Evolutionary conservation across 1,140 invertebrate genomes (phyloP).

Genomic region (Cotesia typhae): DNA sequence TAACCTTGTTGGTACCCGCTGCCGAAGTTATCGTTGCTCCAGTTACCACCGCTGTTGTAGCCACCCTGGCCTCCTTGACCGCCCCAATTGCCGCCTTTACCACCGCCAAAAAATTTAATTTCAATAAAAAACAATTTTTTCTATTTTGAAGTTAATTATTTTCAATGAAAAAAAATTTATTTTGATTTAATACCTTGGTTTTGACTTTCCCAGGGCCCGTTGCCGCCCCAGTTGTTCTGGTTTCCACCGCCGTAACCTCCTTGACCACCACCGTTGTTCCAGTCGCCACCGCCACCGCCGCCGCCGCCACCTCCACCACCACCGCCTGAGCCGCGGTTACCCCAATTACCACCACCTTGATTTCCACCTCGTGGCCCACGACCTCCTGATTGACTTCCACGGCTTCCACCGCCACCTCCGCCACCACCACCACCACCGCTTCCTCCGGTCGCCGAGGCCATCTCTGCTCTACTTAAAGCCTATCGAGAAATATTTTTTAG

Average conservation of each 20-base stretch:
- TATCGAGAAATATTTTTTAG: slow-evolving; percentile 29
- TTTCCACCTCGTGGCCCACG: slow-evolving; percentile 54
- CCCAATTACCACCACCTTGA: slow-evolving; percentile 52
- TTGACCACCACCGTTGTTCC: slow-evolving; percentile 65
- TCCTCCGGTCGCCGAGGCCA: slow-evolving; percentile 58
- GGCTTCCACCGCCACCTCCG: slow-evolving; percentile 55
- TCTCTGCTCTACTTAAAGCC: slow-evolving; percentile 61
- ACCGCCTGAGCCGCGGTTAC: slow-evolving; percentile 54
- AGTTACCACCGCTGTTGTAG: slow-evolving; percentile 68
- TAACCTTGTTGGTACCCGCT: slow-evolving; percentile 80
- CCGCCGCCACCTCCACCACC: slow-evolving; percentile 60
- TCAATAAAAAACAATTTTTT: background rate
- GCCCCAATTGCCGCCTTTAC: slow-evolving; percentile 58
- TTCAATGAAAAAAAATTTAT: background rate
- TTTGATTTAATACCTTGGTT: slow-evolving; percentile 57
- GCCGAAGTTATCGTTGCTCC: slow-evolving; percentile 74
- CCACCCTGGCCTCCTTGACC: slow-evolving; percentile 67
- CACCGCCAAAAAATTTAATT: background rate
- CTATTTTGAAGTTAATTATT: background rate
- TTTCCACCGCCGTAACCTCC: slow-evolving; percentile 66
- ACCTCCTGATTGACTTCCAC: slow-evolving; percentile 39
- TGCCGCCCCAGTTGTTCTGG: slow-evolving; percentile 59
- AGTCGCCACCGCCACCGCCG: slow-evolving; percentile 52
- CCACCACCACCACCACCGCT: slow-evolving; percentile 54
- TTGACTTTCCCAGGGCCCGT: slow-evolving; percentile 63